phyloP scores from a whole-genome alignment of 2,888 invertebrate genomes.

The Lottia scabra region DNA sequence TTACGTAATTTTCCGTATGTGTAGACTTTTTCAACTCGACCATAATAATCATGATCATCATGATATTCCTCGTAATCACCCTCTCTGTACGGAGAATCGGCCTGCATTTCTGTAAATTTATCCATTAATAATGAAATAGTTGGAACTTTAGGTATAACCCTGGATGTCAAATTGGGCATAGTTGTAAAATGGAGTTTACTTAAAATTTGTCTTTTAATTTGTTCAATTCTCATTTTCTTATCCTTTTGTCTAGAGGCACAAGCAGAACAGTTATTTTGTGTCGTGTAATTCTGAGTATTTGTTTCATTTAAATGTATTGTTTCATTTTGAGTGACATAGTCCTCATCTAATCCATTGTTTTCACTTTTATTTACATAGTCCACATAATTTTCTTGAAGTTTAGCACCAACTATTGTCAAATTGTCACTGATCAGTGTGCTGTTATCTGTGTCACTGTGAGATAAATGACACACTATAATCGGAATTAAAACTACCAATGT shows the following conservation, averaged over 20 bases:
- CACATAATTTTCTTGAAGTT: too few relatives aligned
- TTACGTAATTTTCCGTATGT: slow-evolving; percentile 42
- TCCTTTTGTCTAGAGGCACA: slow-evolving; percentile 40
- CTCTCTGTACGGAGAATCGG: slow-evolving; percentile 38
- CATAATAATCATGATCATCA: slow-evolving; percentile 40
- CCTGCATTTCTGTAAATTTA: slow-evolving; percentile 39
- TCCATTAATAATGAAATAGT: slow-evolving; percentile 43
- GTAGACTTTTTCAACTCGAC: slow-evolving; percentile 41
- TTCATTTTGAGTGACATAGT: too few relatives aligned
- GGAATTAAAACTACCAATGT: too few relatives aligned
- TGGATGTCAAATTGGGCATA: slow-evolving; percentile 50
- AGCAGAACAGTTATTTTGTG: slow-evolving; percentile 13
- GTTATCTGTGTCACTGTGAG: too few relatives aligned
- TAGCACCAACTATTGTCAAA: too few relatives aligned
- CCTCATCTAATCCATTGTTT: too few relatives aligned
- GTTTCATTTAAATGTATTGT: too few relatives aligned
- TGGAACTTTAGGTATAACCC: slow-evolving; percentile 47
- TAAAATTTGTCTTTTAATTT: slow-evolving; percentile 42
- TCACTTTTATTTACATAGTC: too few relatives aligned
- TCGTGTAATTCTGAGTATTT: neutral
- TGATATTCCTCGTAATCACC: slow-evolving; percentile 20
- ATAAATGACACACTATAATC: too few relatives aligned
- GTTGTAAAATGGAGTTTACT: slow-evolving; percentile 41
- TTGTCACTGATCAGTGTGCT: too few relatives aligned
- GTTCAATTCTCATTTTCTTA: slow-evolving; percentile 32